Percentiles rank a stretch among this genome's conserved stretches.
These are phyloP conservation scores for Cryptus armator DNA, from an alignment of 2,888 invertebrate genomes.

Conservation along the genomic window DNA sequence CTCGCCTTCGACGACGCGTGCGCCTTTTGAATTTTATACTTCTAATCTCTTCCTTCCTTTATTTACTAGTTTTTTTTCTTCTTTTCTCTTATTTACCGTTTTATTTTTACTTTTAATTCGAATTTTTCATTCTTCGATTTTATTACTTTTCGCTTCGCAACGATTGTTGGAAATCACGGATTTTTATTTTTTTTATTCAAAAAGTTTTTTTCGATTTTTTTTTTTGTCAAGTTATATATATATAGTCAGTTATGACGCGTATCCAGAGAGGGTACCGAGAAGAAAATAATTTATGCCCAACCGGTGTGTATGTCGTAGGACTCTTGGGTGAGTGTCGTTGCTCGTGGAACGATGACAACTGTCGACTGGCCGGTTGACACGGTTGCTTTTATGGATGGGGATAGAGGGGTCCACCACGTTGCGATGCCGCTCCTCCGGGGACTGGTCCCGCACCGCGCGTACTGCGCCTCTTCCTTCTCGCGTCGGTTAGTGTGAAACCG, in stretches of 20 bases:
- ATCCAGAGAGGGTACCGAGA: not conserved
- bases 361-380: slow-evolving; percentile 78
- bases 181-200: not conserved
- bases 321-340: slow-evolving; percentile 35
- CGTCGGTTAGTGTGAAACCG: slow-evolving; percentile 48
- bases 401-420: slow-evolving; percentile 70
- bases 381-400: slow-evolving; percentile 79
- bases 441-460: slow-evolving; percentile 59
- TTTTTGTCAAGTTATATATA: not conserved
- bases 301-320: slow-evolving; percentile 1
- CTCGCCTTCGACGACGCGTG: slow-evolving; percentile 35
- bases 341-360: slow-evolving; percentile 77
- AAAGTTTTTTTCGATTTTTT: not conserved
- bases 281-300: not conserved
- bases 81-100: slow-evolving; percentile 9
- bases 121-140: too few relatives aligned
- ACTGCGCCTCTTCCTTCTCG: slow-evolving; percentile 62
- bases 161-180: not conserved
- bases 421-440: slow-evolving; percentile 62
- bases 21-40: slow-evolving; percentile 23
- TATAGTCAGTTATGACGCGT: not conserved
- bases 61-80: not conserved
- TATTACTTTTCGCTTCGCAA: too few relatives aligned
- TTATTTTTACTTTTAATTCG: not conserved
- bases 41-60: slow-evolving; percentile 22